Conservation (phyloP, 2,797 vertebrate species). For the Amazonetta brasiliensis region DNA sequence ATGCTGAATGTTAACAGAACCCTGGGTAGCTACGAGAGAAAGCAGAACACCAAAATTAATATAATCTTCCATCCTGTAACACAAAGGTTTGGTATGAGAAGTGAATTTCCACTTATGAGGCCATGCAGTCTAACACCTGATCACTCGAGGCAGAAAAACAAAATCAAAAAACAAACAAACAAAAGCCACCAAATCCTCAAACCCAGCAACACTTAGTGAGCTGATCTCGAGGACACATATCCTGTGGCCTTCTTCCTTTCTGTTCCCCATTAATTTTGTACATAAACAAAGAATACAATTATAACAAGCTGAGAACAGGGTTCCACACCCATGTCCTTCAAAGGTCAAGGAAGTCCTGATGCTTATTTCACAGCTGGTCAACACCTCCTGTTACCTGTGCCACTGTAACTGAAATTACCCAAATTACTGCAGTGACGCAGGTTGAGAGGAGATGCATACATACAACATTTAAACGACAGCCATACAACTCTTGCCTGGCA, state of each 20-base stretch:
- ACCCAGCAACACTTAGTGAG: neutral
- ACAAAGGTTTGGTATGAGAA: neutral
- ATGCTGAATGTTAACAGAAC: neutral
- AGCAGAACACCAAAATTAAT: neutral
- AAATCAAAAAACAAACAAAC: neutral
- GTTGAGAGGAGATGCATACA: neutral
- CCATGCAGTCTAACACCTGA: neutral
- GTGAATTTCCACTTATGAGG: fast-evolving
- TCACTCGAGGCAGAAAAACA: neutral
- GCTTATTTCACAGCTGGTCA: neutral
- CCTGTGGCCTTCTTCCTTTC: neutral
- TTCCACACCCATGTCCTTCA: fast-evolving
- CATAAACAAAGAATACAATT: neutral
- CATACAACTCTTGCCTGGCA: neutral
- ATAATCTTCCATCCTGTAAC: neutral
- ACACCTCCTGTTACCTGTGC: neutral
- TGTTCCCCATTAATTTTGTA: neutral
- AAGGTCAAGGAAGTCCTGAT: fast-evolving
- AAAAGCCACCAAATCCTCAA: neutral
- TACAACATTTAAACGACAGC: neutral
- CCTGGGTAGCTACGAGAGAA: neutral
- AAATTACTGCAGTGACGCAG: neutral
- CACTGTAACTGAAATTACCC: neutral
- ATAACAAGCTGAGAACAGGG: neutral
- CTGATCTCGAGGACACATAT: neutral